Conservation (phyloP, 2,888 invertebrate genomes). For the Drosophila villosipedis region DNA sequence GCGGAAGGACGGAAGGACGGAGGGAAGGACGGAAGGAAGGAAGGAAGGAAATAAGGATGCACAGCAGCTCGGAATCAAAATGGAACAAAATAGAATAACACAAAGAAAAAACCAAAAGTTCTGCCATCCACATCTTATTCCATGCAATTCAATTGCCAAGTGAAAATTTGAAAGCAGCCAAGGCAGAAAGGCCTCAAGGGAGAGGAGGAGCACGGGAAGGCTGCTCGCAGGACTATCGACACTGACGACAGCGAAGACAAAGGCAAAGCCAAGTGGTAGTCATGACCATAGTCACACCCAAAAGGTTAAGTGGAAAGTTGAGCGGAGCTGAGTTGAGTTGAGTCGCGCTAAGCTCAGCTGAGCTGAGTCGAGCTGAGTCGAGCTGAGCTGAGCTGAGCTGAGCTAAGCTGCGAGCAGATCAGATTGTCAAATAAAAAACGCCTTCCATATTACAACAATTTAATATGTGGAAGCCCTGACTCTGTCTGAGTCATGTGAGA, state of each 20-base stretch:
- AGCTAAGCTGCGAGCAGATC: conserved; percentile 5
- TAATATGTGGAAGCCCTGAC: conserved; percentile 45
- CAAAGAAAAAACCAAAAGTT: conserved; percentile 28
- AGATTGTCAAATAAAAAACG: conserved; percentile 59
- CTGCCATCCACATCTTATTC: conserved; percentile 39
- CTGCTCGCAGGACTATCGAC: conserved; percentile 8
- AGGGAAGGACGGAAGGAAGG: conserved; percentile 17
- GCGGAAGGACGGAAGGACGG: conserved; percentile 3
- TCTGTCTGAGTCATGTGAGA: not conserved
- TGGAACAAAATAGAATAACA: not conserved
- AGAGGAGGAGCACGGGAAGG: not conserved
- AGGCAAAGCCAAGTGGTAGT: conserved; percentile 54
- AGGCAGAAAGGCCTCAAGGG: not conserved
- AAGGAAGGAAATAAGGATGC: conserved; percentile 22
- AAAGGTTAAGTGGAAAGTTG: conserved; percentile 77
- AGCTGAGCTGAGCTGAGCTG: conserved; percentile 18
- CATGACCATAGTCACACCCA: conserved; percentile 55
- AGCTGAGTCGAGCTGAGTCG: conserved; percentile 23
- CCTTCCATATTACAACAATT: conserved; percentile 68
- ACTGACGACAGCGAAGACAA: conserved; percentile 27
- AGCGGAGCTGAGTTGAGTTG: conserved; percentile 34
- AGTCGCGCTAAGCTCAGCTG: conserved; percentile 60
- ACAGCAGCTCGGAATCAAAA: conserved; percentile 1
- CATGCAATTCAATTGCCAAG: conserved; percentile 74
- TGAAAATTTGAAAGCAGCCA: conserved; percentile 47